These are phyloP conservation scores for Poecilus cupreus DNA, from an alignment of 2,888 invertebrate species.

Conservation along the genomic window DNA sequence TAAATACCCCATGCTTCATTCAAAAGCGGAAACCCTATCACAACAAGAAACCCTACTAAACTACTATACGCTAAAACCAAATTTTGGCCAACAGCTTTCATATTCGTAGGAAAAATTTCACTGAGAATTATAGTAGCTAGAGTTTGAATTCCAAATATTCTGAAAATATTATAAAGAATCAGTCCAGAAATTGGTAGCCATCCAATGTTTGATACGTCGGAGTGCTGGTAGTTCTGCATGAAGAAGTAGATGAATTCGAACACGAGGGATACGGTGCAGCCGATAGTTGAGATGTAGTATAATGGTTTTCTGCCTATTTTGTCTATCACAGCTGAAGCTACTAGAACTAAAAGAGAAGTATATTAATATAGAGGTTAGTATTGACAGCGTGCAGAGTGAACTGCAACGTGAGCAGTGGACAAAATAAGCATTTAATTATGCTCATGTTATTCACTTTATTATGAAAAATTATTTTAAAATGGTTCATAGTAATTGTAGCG, in stretches of 20 bases:
- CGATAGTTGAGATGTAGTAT: slow-evolving; percentile 75
- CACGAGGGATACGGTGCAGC: slow-evolving; percentile 75
- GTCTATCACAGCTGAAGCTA: slow-evolving; percentile 74
- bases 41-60: slow-evolving; percentile 76
- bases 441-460: too few species aligned
- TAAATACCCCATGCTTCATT: slow-evolving; percentile 76
- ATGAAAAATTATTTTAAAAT: too few species aligned
- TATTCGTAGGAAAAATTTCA: slow-evolving; percentile 79
- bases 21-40: slow-evolving; percentile 77
- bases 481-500: too few species aligned
- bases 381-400: background rate
- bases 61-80: slow-evolving; percentile 76
- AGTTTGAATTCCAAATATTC: slow-evolving; percentile 78
- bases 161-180: slow-evolving; percentile 76
- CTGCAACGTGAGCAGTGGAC: too few species aligned
- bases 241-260: slow-evolving; percentile 76
- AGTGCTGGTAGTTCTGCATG: slow-evolving; percentile 72
- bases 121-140: slow-evolving; percentile 79
- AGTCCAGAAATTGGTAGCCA: slow-evolving; percentile 76
- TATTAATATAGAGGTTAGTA: background rate
- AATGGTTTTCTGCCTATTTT: slow-evolving; percentile 76
- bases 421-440: too few species aligned
- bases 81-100: slow-evolving; percentile 78
- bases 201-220: slow-evolving; percentile 71
- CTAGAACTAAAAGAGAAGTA: slow-evolving; percentile 7